Conservation (phyloP, 2,113 vertebrate species). For the Alosa alosa region DNA sequence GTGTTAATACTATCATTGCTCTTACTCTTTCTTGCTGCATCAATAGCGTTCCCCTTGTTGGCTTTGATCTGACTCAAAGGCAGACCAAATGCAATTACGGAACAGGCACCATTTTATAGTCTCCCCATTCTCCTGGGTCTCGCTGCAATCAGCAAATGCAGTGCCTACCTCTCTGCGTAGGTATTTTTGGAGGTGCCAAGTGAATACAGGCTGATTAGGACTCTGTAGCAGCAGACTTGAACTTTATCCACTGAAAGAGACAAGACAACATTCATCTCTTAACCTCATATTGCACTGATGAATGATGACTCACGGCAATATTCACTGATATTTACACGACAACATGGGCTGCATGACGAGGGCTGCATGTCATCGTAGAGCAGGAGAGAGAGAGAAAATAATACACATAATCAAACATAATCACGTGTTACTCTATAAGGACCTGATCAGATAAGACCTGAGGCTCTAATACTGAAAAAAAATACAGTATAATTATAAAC, state of each 20-base stretch:
- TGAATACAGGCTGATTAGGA: slow-evolving; percentile 85
- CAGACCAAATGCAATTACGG: neutral
- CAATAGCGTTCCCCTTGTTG: neutral
- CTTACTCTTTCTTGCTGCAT: neutral
- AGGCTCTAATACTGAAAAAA: neutral
- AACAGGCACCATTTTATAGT: neutral
- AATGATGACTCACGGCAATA: neutral
- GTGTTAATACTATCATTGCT: neutral
- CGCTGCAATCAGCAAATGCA: neutral
- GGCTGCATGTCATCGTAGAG: too few species aligned
- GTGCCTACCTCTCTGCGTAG: slow-evolving; percentile 84
- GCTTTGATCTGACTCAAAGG: neutral
- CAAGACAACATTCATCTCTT: slow-evolving; percentile 10
- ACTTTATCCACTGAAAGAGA: slow-evolving; percentile 82
- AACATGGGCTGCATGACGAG: too few species aligned
- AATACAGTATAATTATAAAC: neutral
- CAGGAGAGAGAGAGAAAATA: neutral
- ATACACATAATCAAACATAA: neutral
- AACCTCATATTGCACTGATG: neutral
- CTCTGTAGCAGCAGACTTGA: slow-evolving; percentile 87
- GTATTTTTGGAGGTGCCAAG: slow-evolving; percentile 86
- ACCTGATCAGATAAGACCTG: neutral
- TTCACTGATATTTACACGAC: neutral
- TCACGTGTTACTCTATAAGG: neutral
- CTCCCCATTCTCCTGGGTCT: neutral